Evolutionary conservation across 1,140 invertebrate genomes (phyloP), one percentile per base, ranked within the genome.

Genomic region (Anastrepha ludens): DNA sequence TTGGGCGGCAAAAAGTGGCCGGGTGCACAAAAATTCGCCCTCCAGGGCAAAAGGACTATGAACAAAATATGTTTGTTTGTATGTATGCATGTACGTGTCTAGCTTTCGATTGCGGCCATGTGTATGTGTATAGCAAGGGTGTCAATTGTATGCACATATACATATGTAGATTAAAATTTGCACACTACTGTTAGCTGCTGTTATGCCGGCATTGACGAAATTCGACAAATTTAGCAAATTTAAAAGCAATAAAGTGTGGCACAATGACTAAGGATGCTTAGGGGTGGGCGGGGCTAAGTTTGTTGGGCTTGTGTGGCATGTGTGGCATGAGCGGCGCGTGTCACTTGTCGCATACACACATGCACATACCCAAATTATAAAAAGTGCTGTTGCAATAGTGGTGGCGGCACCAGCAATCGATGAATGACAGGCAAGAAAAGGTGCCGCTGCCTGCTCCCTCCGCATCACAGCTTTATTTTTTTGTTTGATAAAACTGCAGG

Each of bases 181-280:
- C 20, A 55, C 74, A 81, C 74, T 41, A 55, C 74, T 81, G 70
- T 29, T 29, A 29, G 29, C 29, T 29, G 6, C 50, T 55, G 50
- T 55, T 5, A 11, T 50, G n/a, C 47, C 55, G 44, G 74, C 20
- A 81, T 81, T 81, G 74, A 81, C 41, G 47, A 50, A 81, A 81
- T 81, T 81, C 47, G n/a, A n/a, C 74, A 81, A 81, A 81, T 81
- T 81, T 81, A 55, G 74, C 74, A 81, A 81, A 81, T 81, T 81
- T 81, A 55, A 81, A 81, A 55, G 74, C 74, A 81, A 81, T 81
- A 81, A 81, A 55, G 74, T 55, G n/a, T 81, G 74, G n/a, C 74
- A 29, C 47, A 55, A 58, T 81, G 74, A 50, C 74, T 5, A 58
- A 47, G 47, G n/a, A 20, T 7, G 47, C 44, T 74, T 47, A 7